Evolutionary conservation across 2,797 vertebrate species (phyloP).

Genomic region (Danio tinwini): DNA sequence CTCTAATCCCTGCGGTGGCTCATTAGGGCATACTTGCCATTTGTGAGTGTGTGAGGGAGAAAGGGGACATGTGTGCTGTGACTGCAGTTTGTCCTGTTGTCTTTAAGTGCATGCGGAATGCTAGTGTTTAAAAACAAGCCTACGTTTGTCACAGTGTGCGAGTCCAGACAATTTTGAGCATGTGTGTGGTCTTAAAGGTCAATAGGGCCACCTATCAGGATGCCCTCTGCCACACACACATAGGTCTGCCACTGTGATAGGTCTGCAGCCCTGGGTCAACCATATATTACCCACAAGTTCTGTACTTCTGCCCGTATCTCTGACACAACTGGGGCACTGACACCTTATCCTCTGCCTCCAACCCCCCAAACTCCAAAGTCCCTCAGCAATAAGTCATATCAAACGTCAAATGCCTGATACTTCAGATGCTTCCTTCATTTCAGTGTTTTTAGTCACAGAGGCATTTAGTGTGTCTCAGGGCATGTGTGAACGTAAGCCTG

Average conservation of each 20-base stretch:
- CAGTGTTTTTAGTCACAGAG: conserved; percentile 1
- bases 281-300: conserved; percentile 69
- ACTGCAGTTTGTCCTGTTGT: conserved; percentile 51
- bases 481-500: neutral
- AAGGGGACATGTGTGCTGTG: conserved; percentile 63
- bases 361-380: conserved; percentile 53
- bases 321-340: conserved; percentile 78
- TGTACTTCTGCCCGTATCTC: conserved; percentile 64
- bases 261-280: conserved; percentile 45
- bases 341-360: conserved; percentile 67
- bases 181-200: conserved; percentile 68
- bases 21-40: conserved; percentile 62
- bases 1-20: conserved; percentile 58
- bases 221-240: conserved; percentile 19
- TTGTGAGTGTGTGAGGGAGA: conserved; percentile 54
- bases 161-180: conserved; percentile 49
- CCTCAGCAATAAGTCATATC: conserved; percentile 44
- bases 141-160: conserved; percentile 40
- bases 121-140: conserved; percentile 56
- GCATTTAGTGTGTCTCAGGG: conserved; percentile 1
- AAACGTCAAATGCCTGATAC: conserved; percentile 53
- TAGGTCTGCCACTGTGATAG: conserved; percentile 46
- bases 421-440: conserved; percentile 45
- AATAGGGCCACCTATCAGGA: conserved; percentile 34
- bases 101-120: conserved; percentile 60